Conservation (phyloP, 2,113 vertebrate species). For the Cinclus cinclus region DNA sequence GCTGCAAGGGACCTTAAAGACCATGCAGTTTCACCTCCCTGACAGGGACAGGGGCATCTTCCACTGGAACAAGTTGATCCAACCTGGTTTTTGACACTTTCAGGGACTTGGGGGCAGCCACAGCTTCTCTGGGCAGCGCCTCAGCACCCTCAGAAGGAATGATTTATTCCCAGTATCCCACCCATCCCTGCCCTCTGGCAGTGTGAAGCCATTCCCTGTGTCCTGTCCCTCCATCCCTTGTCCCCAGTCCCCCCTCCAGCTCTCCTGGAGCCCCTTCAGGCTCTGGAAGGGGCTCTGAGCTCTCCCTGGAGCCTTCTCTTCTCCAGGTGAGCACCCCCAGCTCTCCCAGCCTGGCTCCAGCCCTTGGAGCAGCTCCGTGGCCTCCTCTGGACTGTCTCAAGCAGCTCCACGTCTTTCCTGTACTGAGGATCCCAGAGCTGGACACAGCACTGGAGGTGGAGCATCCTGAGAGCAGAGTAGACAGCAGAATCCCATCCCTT, state of each 20-base stretch:
- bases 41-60: fast-evolving
- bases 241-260: neutral
- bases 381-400: neutral
- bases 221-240: neutral
- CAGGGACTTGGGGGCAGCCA: neutral
- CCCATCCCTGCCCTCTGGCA: fast-evolving
- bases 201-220: fast-evolving
- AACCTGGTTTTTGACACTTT: fast-evolving
- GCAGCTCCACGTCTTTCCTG: fast-evolving
- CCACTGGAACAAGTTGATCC: fast-evolving
- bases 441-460: neutral
- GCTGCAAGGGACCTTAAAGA: neutral
- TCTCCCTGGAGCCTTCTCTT: fast-evolving
- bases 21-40: fast-evolving
- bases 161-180: neutral
- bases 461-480: neutral
- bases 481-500: neutral
- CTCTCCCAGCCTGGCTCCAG: neutral
- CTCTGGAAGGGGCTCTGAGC: fast-evolving
- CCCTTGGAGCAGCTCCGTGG: neutral
- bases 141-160: fast-evolving
- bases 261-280: neutral
- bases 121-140: neutral
- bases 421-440: neutral
- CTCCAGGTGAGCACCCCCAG: neutral